Base-by-base conservation (phyloP, 2,113 vertebrate species). In the Petrocephalus zakoni region DNA sequence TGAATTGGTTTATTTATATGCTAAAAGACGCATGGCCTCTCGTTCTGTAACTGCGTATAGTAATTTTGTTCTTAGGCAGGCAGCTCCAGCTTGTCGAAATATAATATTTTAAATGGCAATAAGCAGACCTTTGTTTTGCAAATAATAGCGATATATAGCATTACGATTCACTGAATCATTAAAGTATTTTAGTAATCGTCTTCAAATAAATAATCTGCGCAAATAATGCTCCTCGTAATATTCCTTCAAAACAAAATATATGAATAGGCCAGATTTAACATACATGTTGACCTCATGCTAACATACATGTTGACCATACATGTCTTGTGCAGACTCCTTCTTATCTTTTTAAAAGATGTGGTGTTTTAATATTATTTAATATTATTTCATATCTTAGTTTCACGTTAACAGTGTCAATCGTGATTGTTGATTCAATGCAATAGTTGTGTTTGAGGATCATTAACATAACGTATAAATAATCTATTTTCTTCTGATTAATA, bases 1-100 rank as follows among this genome's bases (percentile, higher is more conserved):
- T 98, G 96, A 98, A 99, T 98, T 97, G 97, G 97, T 97, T 98
- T 97, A 98, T 98, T 97, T 98, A 98, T 98, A 98, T 98, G 97
- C 96, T 98, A 99, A 98, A 96, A 81, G 91, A 93, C 92, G 89
- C 90, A 82, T 56, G 75, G 86, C 85, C 87, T 90, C 90, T 86
- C 56, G 22, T 78, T 78, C 58, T n/a, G 78, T 90, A 88, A 88
- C 88, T 87, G 86, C 85, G 51, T 91, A 90, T 88, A 87, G 87
- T 61, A 88, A 92, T 92, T 91, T 91, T 89, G 88, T 22, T 47
- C 55, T 29, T 51, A n/a, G 29, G 3, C 72, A 90, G 88, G 90
- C 61, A 37, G 34, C 88, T 52, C 72, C 89, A 29, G 88, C 64
- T 86, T 86, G 78, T 84, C 87, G 90, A 90, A 87, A 90, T 91